phyloP scores from a whole-genome alignment of 37 sponge, comb jelly and placozoan species.

The Tethya wilhelma region DNA sequence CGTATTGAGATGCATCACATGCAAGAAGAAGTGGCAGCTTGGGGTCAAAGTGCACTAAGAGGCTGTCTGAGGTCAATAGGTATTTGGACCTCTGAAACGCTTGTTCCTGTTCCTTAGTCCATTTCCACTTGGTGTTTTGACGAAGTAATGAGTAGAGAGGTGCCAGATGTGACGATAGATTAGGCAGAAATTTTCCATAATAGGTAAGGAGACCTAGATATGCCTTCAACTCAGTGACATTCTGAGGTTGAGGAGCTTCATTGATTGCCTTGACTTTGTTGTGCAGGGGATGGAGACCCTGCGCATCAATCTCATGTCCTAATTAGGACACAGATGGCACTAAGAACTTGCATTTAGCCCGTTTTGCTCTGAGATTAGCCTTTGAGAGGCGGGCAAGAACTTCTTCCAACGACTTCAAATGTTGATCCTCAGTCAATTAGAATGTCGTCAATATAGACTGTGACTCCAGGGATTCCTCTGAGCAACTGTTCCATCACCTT shows the following conservation, averaged over 20 bases:
- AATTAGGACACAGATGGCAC: neutral
- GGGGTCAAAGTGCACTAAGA: conserved; percentile 28
- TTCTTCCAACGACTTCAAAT: too few relatives aligned
- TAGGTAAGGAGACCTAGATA: conserved; percentile 16
- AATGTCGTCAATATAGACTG: too few relatives aligned
- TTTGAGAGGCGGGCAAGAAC: too few relatives aligned
- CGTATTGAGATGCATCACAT: conserved; percentile 11
- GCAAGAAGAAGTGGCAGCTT: neutral
- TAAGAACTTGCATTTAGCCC: neutral
- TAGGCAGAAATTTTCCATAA: conserved; percentile 28
- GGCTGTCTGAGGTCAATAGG: conserved; percentile 1
- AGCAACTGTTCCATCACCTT: too few relatives aligned
- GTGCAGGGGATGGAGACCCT: neutral
- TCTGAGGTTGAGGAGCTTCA: conserved; percentile 2
- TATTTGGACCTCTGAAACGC: conserved; percentile 30
- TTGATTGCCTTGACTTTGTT: neutral
- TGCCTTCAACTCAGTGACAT: conserved; percentile 11
- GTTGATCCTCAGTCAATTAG: too few relatives aligned
- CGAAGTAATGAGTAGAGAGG: neutral
- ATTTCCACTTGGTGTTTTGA: neutral
- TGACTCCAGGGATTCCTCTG: too few relatives aligned
- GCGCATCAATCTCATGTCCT: conserved; percentile 7
- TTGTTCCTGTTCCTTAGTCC: conserved; percentile 4
- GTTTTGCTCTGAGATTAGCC: too few relatives aligned
- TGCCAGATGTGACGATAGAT: neutral